Conservation (phyloP, 2,113 vertebrate genomes). For the Capreolus pygargus region DNA sequence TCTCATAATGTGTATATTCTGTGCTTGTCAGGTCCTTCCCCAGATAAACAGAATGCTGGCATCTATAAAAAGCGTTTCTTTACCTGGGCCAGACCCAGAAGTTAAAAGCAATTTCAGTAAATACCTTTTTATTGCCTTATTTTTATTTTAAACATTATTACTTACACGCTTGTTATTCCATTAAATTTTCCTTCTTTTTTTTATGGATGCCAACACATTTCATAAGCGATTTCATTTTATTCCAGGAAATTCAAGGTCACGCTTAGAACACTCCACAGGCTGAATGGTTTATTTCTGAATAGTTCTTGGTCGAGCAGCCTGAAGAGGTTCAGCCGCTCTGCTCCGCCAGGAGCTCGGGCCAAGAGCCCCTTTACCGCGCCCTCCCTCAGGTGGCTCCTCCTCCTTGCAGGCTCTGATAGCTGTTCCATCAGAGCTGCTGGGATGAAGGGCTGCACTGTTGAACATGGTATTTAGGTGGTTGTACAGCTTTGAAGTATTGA, state of each 20-base stretch:
- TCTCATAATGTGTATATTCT: not conserved
- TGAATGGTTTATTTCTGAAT: not conserved
- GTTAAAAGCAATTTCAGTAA: constrained; percentile 37
- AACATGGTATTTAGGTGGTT: not conserved
- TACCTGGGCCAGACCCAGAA: not conserved
- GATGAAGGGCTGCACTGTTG: not conserved
- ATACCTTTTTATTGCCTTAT: constrained; percentile 27
- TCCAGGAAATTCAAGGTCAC: constrained; percentile 25
- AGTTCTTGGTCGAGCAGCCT: not conserved
- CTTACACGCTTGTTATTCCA: not conserved
- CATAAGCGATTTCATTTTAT: constrained; percentile 17
- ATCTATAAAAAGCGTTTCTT: not conserved
- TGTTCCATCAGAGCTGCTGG: not conserved
- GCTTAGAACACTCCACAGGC: not conserved
- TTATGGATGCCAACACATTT: constrained; percentile 27
- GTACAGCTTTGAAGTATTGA: too few species aligned
- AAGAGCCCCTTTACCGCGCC: rapidly evolving
- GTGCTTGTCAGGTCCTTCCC: not conserved
- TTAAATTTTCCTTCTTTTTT: constrained; percentile 19
- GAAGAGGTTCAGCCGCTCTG: not conserved
- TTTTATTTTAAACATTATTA: constrained; percentile 56
- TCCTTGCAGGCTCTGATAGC: not conserved
- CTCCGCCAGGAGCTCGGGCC: not conserved
- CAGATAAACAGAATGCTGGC: not conserved
- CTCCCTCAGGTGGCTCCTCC: rapidly evolving